phyloP scores from a whole-genome alignment of 2,113 vertebrate genomes.

The Corythornis cristatus region DNA sequence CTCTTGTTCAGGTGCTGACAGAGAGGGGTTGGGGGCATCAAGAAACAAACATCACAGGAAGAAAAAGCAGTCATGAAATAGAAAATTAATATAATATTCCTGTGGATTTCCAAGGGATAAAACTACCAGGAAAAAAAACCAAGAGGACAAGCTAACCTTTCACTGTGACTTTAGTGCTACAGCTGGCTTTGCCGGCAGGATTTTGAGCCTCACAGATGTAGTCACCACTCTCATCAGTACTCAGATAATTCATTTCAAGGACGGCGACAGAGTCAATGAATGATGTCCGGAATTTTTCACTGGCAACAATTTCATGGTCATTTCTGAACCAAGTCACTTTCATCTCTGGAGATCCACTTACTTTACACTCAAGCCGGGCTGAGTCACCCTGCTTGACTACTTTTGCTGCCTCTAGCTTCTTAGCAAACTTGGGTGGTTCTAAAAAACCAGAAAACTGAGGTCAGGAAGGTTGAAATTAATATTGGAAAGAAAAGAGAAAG shows the following conservation, averaged over 20 bases:
- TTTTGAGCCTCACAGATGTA: conserved; percentile 97
- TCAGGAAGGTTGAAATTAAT: background rate
- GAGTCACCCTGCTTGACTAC: conserved; percentile 89
- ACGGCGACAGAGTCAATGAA: conserved; percentile 89
- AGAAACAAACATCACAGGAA: background rate
- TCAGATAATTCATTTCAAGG: conserved; percentile 85
- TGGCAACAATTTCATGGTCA: conserved; percentile 84
- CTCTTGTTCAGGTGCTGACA: background rate
- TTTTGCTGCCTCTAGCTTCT: conserved; percentile 90
- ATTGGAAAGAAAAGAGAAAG: background rate
- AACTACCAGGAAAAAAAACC: background rate
- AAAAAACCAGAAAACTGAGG: conserved; percentile 75
- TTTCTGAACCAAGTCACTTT: conserved; percentile 93
- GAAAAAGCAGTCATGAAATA: background rate
- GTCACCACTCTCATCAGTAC: conserved; percentile 88
- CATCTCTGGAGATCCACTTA: conserved; percentile 90
- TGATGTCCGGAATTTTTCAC: conserved; percentile 85
- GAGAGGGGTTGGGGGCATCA: background rate
- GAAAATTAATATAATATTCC: background rate
- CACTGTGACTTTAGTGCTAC: conserved; percentile 89
- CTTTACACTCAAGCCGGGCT: conserved; percentile 90
- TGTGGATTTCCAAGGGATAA: background rate
- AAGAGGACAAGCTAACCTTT: conserved; percentile 88
- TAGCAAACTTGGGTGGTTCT: conserved; percentile 96
- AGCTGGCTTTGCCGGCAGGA: conserved; percentile 93